A percentile compares a stretch with the other conserved stretches of the same genome.
phyloP scores from a whole-genome alignment of 2,113 vertebrate species.

The Eudyptes chrysolophus region DNA sequence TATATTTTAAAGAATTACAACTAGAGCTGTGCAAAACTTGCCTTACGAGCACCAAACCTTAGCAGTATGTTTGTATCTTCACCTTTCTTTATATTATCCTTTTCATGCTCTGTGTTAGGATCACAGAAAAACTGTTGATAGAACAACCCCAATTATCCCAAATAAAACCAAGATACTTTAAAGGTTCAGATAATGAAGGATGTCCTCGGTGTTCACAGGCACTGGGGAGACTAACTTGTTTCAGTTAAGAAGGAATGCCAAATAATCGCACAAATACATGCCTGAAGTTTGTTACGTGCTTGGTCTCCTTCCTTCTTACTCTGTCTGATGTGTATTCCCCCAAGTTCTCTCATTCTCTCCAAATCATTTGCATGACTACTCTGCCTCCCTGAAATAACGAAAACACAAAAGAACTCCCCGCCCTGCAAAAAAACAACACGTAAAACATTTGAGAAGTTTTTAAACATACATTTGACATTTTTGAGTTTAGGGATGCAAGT shows the following conservation, averaged over 20 bases:
- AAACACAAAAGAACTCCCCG: not conserved
- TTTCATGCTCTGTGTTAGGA: not conserved
- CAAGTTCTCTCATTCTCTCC: not conserved
- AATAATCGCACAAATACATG: slow-evolving; percentile 4
- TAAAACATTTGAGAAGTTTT: not conserved
- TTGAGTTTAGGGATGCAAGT: not conserved
- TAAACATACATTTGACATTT: not conserved
- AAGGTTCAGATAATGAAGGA: not conserved
- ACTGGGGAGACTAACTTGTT: not conserved
- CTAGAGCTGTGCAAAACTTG: not conserved
- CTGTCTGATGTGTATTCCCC: not conserved
- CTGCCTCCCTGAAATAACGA: not conserved
- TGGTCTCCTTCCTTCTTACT: not conserved
- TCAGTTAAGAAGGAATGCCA: slow-evolving; percentile 19
- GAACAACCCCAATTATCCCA: slow-evolving; percentile 31
- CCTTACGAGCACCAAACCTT: slow-evolving; percentile 28
- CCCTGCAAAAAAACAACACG: not conserved
- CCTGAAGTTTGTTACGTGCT: not conserved
- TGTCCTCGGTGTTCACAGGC: not conserved
- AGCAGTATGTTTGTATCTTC: not conserved
- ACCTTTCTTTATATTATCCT: not conserved
- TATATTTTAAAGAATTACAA: slow-evolving; percentile 59
- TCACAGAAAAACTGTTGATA: slow-evolving; percentile 12
- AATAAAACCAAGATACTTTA: not conserved
- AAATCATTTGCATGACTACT: not conserved